Percentiles rank a stretch among this genome's conserved stretches.
These are phyloP conservation scores for Amphimedon queenslandica DNA, from an alignment of 37 sponge, comb jelly and placozoan species.

Conservation along the genomic window DNA sequence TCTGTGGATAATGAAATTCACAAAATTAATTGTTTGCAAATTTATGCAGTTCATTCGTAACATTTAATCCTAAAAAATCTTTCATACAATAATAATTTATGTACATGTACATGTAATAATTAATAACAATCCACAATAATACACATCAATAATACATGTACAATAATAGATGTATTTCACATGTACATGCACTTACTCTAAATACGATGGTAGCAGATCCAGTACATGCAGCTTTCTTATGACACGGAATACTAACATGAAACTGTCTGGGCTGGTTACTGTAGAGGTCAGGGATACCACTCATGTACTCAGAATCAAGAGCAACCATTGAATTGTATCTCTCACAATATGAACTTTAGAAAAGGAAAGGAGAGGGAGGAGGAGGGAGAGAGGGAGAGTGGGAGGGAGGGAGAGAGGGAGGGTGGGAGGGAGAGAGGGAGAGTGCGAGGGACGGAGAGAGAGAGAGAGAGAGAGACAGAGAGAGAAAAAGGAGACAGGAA, in stretches of 20 bases:
- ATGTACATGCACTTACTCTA: conserved; percentile 37
- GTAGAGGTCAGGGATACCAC: conserved; percentile 41
- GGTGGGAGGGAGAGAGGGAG: conserved; percentile 25
- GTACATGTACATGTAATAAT: too few species aligned
- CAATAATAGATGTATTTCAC: background rate
- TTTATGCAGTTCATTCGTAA: too few species aligned
- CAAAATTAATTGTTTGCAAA: too few species aligned
- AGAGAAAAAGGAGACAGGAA: background rate
- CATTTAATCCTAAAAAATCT: too few species aligned
- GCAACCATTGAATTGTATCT: conserved; percentile 12
- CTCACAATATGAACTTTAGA: conserved; percentile 23
- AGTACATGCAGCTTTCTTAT: conserved; percentile 17
- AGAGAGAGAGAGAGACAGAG: background rate
- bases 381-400: background rate
- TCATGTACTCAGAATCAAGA: conserved; percentile 45
- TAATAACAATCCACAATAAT: too few species aligned
- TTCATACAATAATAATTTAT: too few species aligned
- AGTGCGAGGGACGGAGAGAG: conserved; percentile 22
- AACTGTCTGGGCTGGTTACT: conserved; percentile 62
- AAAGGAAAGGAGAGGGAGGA: background rate
- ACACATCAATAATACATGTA: conserved; percentile 3
- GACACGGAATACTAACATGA: conserved; percentile 60
- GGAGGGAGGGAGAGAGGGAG: conserved; percentile 18
- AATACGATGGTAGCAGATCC: conserved; percentile 62
- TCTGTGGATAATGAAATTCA: too few species aligned